Conservation (phyloP, 1,140 invertebrate species). For the Dinothrombium tinctorium region DNA sequence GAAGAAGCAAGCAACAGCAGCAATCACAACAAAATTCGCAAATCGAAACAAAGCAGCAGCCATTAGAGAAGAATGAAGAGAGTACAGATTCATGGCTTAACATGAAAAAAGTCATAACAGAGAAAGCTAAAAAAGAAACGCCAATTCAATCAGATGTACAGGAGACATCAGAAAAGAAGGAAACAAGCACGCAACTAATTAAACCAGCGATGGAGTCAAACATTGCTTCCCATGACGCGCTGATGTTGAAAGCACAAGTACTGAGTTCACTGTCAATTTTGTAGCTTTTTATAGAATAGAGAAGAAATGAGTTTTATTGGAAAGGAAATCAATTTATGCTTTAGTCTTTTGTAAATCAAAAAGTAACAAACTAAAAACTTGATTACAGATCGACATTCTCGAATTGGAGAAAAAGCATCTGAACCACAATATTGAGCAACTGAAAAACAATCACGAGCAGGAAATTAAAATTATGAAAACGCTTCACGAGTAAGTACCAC, state of each 20-base stretch:
- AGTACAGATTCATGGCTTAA: background rate
- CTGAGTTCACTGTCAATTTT: background rate
- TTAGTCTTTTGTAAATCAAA: background rate
- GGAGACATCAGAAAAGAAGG: no score
- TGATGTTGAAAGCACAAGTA: background rate
- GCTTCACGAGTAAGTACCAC: conserved; percentile 8
- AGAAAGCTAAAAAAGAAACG: no score
- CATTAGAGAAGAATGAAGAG: no score
- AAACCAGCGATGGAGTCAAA: no score
- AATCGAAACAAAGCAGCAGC: background rate
- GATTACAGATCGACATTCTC: background rate
- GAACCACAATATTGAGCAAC: conserved; percentile 3
- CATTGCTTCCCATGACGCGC: no score
- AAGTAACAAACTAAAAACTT: background rate
- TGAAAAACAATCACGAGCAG: conserved; percentile 8
- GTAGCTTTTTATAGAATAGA: background rate
- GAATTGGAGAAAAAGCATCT: conserved; percentile 10
- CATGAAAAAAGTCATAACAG: no score
- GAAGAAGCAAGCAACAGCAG: background rate
- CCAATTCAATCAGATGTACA: no score
- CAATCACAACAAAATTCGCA: background rate
- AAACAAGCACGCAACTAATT: no score
- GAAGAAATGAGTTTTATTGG: background rate
- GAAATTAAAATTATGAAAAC: conserved; percentile 6
- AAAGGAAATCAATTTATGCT: background rate